phyloP scores from a whole-genome alignment of 1,140 invertebrate genomes.

The Stenopsyche tienmushanensis region DNA sequence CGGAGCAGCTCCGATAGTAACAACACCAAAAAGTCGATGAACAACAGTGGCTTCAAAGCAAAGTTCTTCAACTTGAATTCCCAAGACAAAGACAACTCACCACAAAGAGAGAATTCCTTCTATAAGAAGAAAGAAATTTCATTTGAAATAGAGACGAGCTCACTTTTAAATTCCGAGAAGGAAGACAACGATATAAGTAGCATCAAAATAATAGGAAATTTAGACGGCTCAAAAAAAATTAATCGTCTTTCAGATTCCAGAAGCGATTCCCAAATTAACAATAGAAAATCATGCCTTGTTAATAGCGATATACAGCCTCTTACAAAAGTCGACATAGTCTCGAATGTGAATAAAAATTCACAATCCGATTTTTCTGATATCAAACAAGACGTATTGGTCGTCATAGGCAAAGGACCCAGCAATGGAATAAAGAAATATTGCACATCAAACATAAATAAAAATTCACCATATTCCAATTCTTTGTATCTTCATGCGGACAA shows the following conservation, averaged over 20 bases:
- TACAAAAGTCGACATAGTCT: not conserved
- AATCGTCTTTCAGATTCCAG: constrained; percentile 28
- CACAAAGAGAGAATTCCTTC: not conserved
- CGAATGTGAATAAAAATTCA: not conserved
- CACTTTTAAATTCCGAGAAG: constrained; percentile 22
- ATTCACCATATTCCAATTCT: constrained; percentile 25
- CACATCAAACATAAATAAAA: constrained; percentile 27
- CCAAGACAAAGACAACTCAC: constrained; percentile 8
- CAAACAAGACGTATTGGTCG: constrained; percentile 26
- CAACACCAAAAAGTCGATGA: constrained; percentile 25
- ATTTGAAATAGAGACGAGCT: constrained; percentile 36
- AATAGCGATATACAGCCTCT: not conserved
- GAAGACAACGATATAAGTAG: constrained; percentile 24
- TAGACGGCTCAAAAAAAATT: constrained; percentile 8
- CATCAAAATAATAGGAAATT: constrained; percentile 22
- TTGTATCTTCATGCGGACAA: not conserved
- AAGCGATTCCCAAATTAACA: constrained; percentile 20
- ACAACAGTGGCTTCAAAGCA: constrained; percentile 22
- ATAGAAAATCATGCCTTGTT: not conserved
- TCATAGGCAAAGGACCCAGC: constrained; percentile 13
- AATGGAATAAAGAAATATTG: constrained; percentile 36
- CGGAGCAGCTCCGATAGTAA: constrained; percentile 9
- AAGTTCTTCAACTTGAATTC: constrained; percentile 27
- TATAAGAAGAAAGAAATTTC: constrained; percentile 26
- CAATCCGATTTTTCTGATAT: constrained; percentile 6